These are phyloP conservation scores for Metallyticus violacea DNA, from an alignment of 2,888 invertebrate genomes.

Conservation along the genomic window DNA sequence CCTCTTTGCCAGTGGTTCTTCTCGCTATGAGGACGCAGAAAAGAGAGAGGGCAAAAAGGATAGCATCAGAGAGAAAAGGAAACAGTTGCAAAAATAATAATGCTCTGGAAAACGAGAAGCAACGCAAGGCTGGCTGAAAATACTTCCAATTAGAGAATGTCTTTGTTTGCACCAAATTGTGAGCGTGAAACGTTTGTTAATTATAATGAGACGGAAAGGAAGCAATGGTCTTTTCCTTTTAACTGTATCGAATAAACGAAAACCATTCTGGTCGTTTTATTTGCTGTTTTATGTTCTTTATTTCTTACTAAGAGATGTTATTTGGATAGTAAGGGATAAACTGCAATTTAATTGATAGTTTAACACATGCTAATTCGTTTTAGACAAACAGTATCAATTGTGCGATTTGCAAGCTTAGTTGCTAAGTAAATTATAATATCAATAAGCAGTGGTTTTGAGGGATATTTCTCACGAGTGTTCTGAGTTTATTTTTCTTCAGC, in stretches of 20 bases:
- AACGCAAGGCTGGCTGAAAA: not conserved
- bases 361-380: no score
- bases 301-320: no score
- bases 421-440: no score
- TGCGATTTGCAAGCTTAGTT: no score
- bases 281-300: no score
- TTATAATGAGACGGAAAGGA: not conserved
- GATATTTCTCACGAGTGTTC: no score
- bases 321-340: no score
- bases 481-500: no score
- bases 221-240: not conserved
- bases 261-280: no score
- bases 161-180: not conserved
- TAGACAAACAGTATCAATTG: no score
- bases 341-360: no score
- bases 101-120: not conserved
- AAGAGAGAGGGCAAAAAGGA: not conserved
- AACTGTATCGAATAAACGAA: not conserved
- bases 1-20: not conserved
- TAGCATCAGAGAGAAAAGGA: not conserved
- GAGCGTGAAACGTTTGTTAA: not conserved
- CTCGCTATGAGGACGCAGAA: not conserved
- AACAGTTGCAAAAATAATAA: not conserved
- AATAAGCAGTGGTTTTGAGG: no score
- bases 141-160: not conserved